These are phyloP conservation scores for Pheosia gnoma DNA, from an alignment of 2,888 invertebrate species.

Conservation along the genomic window DNA sequence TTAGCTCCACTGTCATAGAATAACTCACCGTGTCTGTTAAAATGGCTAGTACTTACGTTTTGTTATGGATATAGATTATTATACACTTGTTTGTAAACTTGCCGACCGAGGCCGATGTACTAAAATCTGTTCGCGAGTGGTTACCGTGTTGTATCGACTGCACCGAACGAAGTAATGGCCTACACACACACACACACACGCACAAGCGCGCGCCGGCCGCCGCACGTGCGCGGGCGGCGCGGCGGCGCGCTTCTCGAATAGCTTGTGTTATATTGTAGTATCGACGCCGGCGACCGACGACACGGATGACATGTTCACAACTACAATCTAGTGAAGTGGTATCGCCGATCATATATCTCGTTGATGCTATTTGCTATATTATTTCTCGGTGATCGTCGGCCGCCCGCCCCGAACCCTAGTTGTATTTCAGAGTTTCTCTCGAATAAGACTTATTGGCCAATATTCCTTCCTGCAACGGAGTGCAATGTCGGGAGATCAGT, in stretches of 20 bases:
- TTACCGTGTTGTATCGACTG: slow-evolving; percentile 17
- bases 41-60: slow-evolving; percentile 4
- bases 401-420: slow-evolving; percentile 14
- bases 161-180: slow-evolving; percentile 36
- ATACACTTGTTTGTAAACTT: neutral
- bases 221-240: neutral
- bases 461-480: slow-evolving; percentile 45
- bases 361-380: neutral
- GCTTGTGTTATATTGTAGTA: slow-evolving; percentile 7
- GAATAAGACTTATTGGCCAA: slow-evolving; percentile 43
- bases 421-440: slow-evolving; percentile 37
- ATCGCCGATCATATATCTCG: neutral
- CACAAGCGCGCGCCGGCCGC: neutral
- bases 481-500: slow-evolving; percentile 45
- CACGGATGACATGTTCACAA: neutral
- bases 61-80: neutral
- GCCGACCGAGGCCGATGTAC: neutral
- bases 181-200: slow-evolving; percentile 35
- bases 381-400: neutral
- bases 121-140: slow-evolving; percentile 15
- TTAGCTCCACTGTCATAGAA: neutral
- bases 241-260: neutral
- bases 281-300: neutral
- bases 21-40: neutral
- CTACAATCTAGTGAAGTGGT: neutral